phyloP scores from a whole-genome alignment of 2,797 vertebrate genomes.

The Rhodeus uyekii region DNA sequence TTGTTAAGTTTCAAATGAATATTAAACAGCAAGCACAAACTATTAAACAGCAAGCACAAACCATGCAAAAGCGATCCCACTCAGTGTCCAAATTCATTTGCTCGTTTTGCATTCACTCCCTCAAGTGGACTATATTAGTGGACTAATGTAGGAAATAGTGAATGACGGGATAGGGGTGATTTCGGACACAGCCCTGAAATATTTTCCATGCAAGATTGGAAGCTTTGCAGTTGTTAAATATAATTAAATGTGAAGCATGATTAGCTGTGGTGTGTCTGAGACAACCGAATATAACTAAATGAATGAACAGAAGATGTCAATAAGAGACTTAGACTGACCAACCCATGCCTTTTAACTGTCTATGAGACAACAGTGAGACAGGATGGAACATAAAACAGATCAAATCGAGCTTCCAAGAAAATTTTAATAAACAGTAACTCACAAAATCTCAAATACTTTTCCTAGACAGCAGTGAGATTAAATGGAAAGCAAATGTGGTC shows the following conservation, averaged over 20 bases:
- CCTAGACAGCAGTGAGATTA: not conserved
- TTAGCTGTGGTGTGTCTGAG: slow-evolving; percentile 38
- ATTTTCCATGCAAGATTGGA: slow-evolving; percentile 45
- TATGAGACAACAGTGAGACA: not conserved
- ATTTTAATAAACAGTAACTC: not conserved
- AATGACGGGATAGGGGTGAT: no score
- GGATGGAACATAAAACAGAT: not conserved
- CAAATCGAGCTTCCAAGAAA: no score
- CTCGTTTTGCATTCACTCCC: not conserved
- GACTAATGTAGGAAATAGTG: not conserved
- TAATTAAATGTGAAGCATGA: slow-evolving; percentile 66
- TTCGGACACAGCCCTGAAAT: not conserved
- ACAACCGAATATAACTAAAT: slow-evolving; percentile 61
- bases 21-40: not conserved
- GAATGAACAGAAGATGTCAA: slow-evolving; percentile 67
- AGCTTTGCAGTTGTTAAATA: slow-evolving; percentile 69
- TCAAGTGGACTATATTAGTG: not conserved
- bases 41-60: no score
- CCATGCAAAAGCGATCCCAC: rapidly evolving
- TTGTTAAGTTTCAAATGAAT: not conserved
- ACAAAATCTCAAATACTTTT: not conserved
- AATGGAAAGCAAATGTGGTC: not conserved
- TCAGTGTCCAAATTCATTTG: not conserved
- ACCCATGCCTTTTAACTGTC: not conserved
- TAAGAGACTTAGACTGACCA: not conserved